Conservation (phyloP, 2,888 invertebrate genomes). For the Phytoseiulus persimilis region DNA sequence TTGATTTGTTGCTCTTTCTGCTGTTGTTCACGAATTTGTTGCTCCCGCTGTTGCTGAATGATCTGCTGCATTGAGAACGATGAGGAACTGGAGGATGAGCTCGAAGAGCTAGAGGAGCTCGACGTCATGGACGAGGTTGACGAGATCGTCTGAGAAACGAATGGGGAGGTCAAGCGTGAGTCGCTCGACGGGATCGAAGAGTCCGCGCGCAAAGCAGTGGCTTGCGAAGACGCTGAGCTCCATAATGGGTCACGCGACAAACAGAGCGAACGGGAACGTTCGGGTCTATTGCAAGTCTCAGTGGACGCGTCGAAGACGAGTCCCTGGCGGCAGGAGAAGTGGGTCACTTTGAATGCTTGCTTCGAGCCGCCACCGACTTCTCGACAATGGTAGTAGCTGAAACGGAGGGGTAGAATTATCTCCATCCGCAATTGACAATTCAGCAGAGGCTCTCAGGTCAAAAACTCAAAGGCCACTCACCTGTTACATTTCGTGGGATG, state of each 20-base stretch:
- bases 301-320: constrained; percentile 27
- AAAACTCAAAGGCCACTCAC: not conserved
- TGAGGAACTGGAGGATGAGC: not conserved
- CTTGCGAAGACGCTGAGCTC: not conserved
- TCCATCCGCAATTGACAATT: too few species aligned
- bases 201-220: too few species aligned
- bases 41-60: not conserved
- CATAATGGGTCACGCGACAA: not conserved
- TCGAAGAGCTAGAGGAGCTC: not conserved
- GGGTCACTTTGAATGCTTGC: not conserved
- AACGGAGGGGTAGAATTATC: not conserved
- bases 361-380: not conserved
- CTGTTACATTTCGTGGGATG: constrained; percentile 22
- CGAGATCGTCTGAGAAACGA: not conserved
- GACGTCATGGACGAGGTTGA: not conserved
- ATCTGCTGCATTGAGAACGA: not conserved
- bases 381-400: constrained; percentile 13
- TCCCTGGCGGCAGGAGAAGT: constrained; percentile 26
- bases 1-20: not conserved
- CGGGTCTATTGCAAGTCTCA: constrained; percentile 7
- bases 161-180: not conserved
- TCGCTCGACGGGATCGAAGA: not conserved
- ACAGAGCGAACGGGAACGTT: not conserved
- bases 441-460: too few species aligned
- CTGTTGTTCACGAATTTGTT: not conserved